phyloP scores from a whole-genome alignment of 2,888 invertebrate genomes.

The Neelides folsomi region DNA sequence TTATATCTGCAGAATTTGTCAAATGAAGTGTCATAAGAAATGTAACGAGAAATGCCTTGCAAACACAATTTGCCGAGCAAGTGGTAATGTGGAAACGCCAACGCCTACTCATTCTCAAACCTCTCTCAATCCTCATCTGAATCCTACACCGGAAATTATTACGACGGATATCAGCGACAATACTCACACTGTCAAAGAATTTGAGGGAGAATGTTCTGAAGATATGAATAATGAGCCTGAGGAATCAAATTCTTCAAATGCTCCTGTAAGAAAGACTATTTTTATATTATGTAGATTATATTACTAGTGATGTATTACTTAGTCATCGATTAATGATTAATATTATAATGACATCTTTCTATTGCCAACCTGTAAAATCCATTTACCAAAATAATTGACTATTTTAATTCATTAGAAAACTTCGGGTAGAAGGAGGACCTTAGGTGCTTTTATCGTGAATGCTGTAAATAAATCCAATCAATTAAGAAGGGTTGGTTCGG shows the following conservation, averaged over 20 bases:
- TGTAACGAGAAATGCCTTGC: conserved; percentile 76
- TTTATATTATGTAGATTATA: too few species aligned
- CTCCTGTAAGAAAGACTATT: too few species aligned
- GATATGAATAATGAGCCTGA: too few species aligned
- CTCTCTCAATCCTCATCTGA: conserved; percentile 3
- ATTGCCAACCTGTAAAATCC: conserved; percentile 7
- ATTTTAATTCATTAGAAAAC: conserved; percentile 2
- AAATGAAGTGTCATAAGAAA: conserved; percentile 88
- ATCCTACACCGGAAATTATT: conserved; percentile 26
- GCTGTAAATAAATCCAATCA: conserved; percentile 29
- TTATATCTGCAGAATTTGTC: conserved; percentile 76
- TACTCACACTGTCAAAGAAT: too few species aligned
- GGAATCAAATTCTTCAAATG: too few species aligned
- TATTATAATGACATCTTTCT: too few species aligned
- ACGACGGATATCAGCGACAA: conserved; percentile 19
- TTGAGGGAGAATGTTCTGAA: too few species aligned
- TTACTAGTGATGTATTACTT: too few species aligned
- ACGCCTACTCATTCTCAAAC: conserved; percentile 7
- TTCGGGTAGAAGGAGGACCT: conserved; percentile 22
- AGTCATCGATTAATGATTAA: too few species aligned
- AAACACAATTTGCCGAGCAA: conserved; percentile 47
- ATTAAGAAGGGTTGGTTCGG: conserved; percentile 51
- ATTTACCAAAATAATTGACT: neutral
- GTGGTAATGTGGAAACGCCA: conserved; percentile 14
- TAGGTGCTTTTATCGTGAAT: conserved; percentile 27